Base-by-base conservation (phyloP, 2,113 vertebrate genomes). In the Boulengeromyrus knoepffleri region DNA sequence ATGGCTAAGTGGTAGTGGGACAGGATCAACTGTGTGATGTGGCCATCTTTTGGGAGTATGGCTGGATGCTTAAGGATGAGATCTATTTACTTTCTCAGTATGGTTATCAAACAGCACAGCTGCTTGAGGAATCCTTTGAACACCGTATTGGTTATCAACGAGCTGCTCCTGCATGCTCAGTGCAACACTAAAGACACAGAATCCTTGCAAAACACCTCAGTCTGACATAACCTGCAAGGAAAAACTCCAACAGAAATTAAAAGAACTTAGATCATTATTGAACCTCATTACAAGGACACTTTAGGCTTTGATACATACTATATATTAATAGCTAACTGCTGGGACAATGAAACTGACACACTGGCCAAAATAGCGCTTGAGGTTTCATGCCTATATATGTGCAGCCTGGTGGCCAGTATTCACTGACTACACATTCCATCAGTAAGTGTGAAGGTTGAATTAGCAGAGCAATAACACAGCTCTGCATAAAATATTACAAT, bases 141-240 rank as follows among this genome's bases (percentile, higher is more conserved):
- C 42, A n/a, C 24, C 84, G 24, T 85, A 85, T 85, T 13, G 9
- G 45, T 47, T 12, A 47, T 50, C 84, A 47, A 9, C 3, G 3
- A 50, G 3, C 36, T 62, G 36, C 88, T 39, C 83, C 10, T 46
- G 66, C 52, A 89, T 88, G 88, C 24, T 15, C 91, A 90, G 85
- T 85, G 24, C 45, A 42, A 85, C 87, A 85, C 15, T 87, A 62
- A 62, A 90, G 47, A 52, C 70, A 53, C 89, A 91, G 53, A 80
- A 80, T 80, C 74, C 27, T 6, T 39, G 36, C 62, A 89, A 56
- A 88, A 62, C 56, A 62, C 56, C 56, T 62, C 53, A 56, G 56
- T 62, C 0, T 62, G 56, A 9, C 56, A 62, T 62, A 62, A 62
- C 24, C 56, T 62, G 56, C 24, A 62, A 62, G 56, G 21, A n/a